These are phyloP conservation scores for Polypterus senegalus DNA, from an alignment of 2,113 vertebrate genomes.

Conservation along the genomic window DNA sequence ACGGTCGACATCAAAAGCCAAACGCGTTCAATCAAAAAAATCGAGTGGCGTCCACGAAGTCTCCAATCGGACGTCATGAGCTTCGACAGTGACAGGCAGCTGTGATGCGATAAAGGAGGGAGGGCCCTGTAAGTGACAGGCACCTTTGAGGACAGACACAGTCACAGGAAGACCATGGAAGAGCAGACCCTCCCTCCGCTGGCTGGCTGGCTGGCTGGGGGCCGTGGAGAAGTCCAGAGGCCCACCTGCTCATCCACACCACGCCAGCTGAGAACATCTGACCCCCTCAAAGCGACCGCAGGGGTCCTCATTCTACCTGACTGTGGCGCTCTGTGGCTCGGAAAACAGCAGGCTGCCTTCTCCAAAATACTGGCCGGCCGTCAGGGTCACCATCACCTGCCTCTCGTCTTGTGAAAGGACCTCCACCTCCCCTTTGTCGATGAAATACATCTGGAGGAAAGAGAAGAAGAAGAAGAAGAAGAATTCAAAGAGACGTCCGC, in stretches of 20 bases:
- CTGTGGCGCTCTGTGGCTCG: conserved; percentile 15
- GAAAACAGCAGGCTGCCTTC: conserved; percentile 15
- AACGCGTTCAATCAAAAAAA: too few species aligned
- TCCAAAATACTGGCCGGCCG: conserved; percentile 20
- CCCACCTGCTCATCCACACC: background rate
- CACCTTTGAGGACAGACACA: too few species aligned
- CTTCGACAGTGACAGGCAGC: too few species aligned
- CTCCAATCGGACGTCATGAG: too few species aligned
- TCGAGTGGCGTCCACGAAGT: too few species aligned
- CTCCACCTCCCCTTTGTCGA: conserved; percentile 19
- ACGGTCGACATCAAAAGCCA: too few species aligned
- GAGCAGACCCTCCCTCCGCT: background rate
- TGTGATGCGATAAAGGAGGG: too few species aligned
- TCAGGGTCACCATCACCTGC: conserved; percentile 13
- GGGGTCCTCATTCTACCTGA: conserved; percentile 6
- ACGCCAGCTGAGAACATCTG: background rate
- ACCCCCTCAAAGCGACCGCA: background rate
- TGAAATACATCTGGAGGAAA: conserved; percentile 21
- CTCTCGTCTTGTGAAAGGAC: conserved; percentile 13
- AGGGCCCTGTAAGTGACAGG: too few species aligned
- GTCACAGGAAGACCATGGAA: too few species aligned
- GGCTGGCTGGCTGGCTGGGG: background rate
- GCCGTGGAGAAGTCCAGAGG: background rate
- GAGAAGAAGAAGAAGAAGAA: too few species aligned
- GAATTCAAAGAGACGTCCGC: too few species aligned